Conservation (phyloP, 2,113 vertebrate species). For the Zosterops hypoxanthus region DNA sequence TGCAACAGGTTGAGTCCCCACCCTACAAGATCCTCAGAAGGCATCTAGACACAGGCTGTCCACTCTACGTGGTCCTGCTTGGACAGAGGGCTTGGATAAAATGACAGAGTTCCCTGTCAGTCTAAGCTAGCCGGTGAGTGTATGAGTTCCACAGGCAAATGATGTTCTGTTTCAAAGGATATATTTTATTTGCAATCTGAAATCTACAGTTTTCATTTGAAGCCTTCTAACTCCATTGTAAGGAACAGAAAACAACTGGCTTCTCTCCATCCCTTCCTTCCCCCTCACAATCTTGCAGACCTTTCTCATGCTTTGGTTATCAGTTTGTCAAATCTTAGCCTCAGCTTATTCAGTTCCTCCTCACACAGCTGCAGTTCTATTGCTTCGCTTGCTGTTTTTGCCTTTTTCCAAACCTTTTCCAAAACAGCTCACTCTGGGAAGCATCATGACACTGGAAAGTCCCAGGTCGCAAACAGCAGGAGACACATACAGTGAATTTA, state of each 20-base stretch:
- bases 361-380: background rate
- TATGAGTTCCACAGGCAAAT: background rate
- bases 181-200: background rate
- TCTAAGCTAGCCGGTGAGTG: background rate
- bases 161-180: background rate
- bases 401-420: background rate
- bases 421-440: background rate
- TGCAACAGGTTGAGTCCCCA: background rate
- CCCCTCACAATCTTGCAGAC: background rate
- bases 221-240: background rate
- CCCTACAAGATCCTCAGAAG: background rate
- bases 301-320: background rate
- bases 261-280: background rate
- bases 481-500: background rate
- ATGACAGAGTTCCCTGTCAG: background rate
- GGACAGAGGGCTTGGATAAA: background rate
- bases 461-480: background rate
- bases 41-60: background rate
- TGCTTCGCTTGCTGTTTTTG: background rate
- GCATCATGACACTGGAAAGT: background rate
- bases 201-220: background rate
- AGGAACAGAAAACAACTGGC: background rate
- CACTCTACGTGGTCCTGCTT: background rate
- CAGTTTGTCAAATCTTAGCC: background rate
- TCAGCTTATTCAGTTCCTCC: background rate